Evolutionary conservation across 1,140 invertebrate genomes (phyloP).

Genomic region (Nasonia giraulti): DNA sequence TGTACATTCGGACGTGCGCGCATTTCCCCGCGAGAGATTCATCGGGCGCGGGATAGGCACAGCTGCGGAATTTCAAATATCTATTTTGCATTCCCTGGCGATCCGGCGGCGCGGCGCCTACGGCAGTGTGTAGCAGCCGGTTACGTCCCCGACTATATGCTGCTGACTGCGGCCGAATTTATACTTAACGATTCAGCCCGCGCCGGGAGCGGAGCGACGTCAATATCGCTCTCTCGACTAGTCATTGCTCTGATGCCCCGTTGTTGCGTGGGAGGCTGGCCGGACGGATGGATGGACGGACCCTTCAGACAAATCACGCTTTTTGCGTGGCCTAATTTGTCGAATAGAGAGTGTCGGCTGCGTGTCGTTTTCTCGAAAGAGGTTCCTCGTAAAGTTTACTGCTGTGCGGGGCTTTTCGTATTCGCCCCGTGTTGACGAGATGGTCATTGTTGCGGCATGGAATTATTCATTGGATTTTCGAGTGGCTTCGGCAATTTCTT

Average conservation of each 20-base stretch:
- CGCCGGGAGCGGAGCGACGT: conserved; percentile 47
- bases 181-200: conserved; percentile 61
- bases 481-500: no score
- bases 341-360: no score
- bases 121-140: conserved; percentile 8
- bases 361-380: no score
- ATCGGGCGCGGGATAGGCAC: conserved; percentile 43
- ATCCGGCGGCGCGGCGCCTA: conserved; percentile 51
- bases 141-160: conserved; percentile 9
- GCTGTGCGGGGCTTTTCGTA: no score
- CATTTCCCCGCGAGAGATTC: conserved; percentile 40
- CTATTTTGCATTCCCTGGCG: conserved; percentile 64
- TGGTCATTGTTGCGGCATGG: no score
- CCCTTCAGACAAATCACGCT: no score
- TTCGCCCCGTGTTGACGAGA: no score
- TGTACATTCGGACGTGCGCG: neutral
- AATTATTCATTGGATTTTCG: no score
- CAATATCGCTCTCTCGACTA: conserved; percentile 56
- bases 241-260: neutral
- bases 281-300: no score
- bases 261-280: no score
- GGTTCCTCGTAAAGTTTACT: no score
- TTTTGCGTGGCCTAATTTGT: no score
- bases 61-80: conserved; percentile 66
- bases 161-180: conserved; percentile 63